Evolutionary conservation across 1,140 invertebrate species (phyloP).

Genomic region (Drosophila erecta): DNA sequence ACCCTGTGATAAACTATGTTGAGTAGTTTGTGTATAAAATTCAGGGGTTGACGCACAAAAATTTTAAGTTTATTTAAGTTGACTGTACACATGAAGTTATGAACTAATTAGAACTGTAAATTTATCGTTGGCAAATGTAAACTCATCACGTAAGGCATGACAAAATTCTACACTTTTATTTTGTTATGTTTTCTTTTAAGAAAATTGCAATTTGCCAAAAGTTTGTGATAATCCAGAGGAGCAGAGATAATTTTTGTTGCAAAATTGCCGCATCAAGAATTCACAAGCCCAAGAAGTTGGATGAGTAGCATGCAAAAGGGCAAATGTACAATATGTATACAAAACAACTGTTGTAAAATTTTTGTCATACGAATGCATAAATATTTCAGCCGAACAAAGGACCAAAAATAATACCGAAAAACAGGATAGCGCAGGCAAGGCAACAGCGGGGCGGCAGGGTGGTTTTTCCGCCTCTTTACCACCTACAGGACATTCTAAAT

Average conservation of each 20-base stretch:
- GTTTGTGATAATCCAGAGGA: constrained; percentile 34
- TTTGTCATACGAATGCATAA: constrained; percentile 73
- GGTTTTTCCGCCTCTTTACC: constrained; percentile 1
- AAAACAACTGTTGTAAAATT: constrained; percentile 48
- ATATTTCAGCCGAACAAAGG: constrained; percentile 70
- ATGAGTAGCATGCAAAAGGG: constrained; percentile 38
- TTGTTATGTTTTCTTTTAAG: constrained; percentile 42
- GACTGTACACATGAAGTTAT: constrained; percentile 4
- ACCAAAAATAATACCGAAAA: constrained; percentile 40
- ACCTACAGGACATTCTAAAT: constrained; percentile 67
- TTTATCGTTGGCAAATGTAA: not conserved
- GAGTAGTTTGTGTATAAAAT: not conserved
- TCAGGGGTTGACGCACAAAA: not conserved
- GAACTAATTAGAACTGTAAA: constrained; percentile 19
- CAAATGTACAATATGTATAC: constrained; percentile 24
- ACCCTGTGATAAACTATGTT: too few species aligned
- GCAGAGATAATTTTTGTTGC: constrained; percentile 51
- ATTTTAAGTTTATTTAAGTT: not conserved
- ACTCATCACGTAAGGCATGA: constrained; percentile 26
- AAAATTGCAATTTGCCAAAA: constrained; percentile 48
- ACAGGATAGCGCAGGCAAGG: constrained; percentile 26
- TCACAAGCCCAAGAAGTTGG: constrained; percentile 44
- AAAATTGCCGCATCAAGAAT: constrained; percentile 68
- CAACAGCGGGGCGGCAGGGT: not conserved
- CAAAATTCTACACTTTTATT: constrained; percentile 19